These are phyloP conservation scores for Collichthys lucidus DNA, from an alignment of 2,113 vertebrate genomes.

Conservation along the genomic window DNA sequence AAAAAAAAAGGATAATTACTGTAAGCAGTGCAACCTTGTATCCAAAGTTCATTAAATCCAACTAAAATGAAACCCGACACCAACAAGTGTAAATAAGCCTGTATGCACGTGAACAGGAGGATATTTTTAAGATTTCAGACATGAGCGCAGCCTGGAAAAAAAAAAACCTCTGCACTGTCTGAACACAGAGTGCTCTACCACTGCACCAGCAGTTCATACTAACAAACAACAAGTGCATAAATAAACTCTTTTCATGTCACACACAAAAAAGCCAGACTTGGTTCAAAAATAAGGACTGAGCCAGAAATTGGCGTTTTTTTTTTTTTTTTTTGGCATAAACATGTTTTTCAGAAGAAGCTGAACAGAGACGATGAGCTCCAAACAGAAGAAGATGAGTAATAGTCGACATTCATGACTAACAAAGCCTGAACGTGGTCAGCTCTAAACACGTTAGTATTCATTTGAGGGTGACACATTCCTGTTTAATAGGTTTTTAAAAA, in stretches of 20 bases:
- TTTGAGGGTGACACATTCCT: not conserved
- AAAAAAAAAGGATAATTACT: not conserved
- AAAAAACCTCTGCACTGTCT: not conserved
- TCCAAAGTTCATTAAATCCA: not conserved
- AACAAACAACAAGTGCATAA: constrained; percentile 19
- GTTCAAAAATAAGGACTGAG: not conserved
- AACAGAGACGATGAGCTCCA: not conserved
- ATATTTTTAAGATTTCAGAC: constrained; percentile 6
- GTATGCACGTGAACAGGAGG: not conserved
- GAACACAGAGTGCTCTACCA: not conserved
- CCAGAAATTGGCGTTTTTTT: not conserved
- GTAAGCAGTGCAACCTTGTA: not conserved
- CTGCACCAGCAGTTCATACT: constrained; percentile 19
- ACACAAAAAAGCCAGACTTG: not conserved
- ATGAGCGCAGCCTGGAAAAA: not conserved
- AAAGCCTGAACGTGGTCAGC: not conserved
- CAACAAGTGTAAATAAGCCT: constrained; percentile 27
- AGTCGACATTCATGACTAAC: constrained; percentile 1
- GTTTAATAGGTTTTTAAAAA: not conserved
- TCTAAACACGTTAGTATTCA: not conserved
- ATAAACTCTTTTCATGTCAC: constrained; percentile 13
- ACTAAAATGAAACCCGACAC: constrained; percentile 19
- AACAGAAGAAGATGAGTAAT: not conserved
- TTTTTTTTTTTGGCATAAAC: not conserved
- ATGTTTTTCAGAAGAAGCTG: constrained; percentile 15